Evolutionary conservation across 1,140 invertebrate species (phyloP).

Genomic region (Antheraea mylitta): DNA sequence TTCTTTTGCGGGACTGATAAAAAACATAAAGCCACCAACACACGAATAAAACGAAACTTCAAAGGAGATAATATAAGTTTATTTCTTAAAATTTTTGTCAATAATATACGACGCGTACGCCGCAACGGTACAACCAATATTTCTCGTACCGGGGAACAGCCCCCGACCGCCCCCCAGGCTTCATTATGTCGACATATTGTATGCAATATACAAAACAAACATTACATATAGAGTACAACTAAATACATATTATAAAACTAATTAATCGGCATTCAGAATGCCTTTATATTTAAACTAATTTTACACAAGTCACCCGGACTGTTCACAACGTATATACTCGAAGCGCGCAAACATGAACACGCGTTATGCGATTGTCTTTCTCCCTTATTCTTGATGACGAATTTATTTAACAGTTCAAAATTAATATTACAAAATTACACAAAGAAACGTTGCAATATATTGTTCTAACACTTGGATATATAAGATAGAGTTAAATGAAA

Average conservation of each 20-base stretch:
- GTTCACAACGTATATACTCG: constrained; percentile 27
- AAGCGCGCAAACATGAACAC: constrained; percentile 10
- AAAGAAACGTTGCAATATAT: no score
- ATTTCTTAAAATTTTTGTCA: constrained; percentile 72
- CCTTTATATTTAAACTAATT: constrained; percentile 23
- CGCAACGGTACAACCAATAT: constrained; percentile 32
- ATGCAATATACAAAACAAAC: constrained; percentile 41
- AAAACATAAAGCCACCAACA: background rate
- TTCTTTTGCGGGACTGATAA: no score
- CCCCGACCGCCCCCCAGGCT: constrained; percentile 16
- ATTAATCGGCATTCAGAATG: constrained; percentile 14
- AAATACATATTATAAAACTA: constrained; percentile 21
- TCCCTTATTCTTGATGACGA: no score
- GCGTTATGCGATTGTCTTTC: no score
- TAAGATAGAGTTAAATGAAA: no score
- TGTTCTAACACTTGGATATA: no score
- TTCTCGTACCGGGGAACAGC: constrained; percentile 17
- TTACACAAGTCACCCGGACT: constrained; percentile 1
- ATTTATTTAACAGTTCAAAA: no score
- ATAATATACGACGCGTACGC: constrained; percentile 27
- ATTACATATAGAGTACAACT: constrained; percentile 16
- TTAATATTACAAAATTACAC: no score
- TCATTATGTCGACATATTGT: constrained; percentile 10
- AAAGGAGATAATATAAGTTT: constrained; percentile 75
- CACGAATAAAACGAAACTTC: constrained; percentile 45